Percentiles rank a stretch among this genome's conserved stretches.
Conservation (phyloP, 92 coral and sea anemone genomes). For the Palythoa grandis region DNA sequence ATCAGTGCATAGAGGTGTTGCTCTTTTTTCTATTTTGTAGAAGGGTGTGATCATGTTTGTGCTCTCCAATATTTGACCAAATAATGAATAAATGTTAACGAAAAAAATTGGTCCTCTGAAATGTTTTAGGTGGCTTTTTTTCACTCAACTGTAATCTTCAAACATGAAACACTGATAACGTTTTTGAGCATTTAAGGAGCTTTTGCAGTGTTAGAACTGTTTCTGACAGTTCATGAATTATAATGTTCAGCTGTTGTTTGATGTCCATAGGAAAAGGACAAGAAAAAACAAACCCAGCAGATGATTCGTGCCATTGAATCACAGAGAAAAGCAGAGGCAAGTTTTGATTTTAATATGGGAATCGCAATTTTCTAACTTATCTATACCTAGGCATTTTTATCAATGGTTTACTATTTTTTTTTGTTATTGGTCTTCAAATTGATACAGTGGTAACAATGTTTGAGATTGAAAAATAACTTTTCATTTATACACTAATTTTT, state of each 20-base stretch:
- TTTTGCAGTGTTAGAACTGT: not conserved
- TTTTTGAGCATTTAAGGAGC: not conserved
- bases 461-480: not conserved
- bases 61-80: no score
- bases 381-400: not conserved
- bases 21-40: no score
- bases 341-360: not conserved
- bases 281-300: constrained; percentile 85
- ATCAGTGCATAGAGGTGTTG: no score
- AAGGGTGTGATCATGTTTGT: no score
- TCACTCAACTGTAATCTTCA: no score
- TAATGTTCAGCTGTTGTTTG: not conserved
- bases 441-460: not conserved
- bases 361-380: not conserved
- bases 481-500: not conserved
- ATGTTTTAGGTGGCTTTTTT: no score
- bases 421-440: not conserved
- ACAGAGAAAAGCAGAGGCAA: constrained; percentile 81
- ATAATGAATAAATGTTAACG: no score
- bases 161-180: no score
- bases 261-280: constrained; percentile 71
- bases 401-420: not conserved
- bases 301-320: constrained; percentile 85
- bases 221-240: not conserved
- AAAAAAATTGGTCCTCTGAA: no score